A percentile compares a stretch with the other conserved stretches of the same genome.
Evolutionary conservation across 2,113 vertebrate species (phyloP).

Genomic region (Aspidoscelis tigris): DNA sequence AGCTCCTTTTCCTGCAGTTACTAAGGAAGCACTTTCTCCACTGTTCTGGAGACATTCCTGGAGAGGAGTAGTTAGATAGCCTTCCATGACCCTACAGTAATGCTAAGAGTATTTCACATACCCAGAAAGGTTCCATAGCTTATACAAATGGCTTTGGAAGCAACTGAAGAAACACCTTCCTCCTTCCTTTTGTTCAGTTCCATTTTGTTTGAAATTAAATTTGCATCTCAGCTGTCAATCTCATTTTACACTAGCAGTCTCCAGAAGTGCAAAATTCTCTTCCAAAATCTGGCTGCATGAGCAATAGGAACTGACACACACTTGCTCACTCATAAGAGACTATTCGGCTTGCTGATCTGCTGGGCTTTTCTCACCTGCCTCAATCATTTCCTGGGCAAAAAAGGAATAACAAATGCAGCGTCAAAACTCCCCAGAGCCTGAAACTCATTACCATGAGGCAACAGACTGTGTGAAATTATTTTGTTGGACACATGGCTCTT

Average conservation of each 20-base stretch:
- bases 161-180: not conserved
- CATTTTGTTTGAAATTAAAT: constrained; percentile 5
- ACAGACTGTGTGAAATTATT: constrained; percentile 32
- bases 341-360: constrained; percentile 7
- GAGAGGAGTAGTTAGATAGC: too few species aligned
- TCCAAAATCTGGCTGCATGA: constrained; percentile 12
- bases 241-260: not conserved
- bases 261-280: constrained; percentile 8
- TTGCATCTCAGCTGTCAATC: not conserved
- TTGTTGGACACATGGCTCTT: constrained; percentile 22
- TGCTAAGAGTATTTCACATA: not conserved
- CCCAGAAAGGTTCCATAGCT: not conserved
- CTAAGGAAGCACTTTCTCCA: too few species aligned
- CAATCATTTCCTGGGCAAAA: constrained; percentile 19
- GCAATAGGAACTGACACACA: constrained; percentile 14
- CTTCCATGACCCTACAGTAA: too few species aligned
- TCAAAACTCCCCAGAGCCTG: constrained; percentile 23
- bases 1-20: too few species aligned
- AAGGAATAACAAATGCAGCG: constrained; percentile 10
- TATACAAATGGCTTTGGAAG: not conserved
- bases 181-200: not conserved
- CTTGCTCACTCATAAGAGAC: not conserved
- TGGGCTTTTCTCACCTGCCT: constrained; percentile 27
- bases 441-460: constrained; percentile 38
- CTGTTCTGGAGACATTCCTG: too few species aligned